phyloP scores from a whole-genome alignment of 2,888 invertebrate species.

The Cybosia mesomella region DNA sequence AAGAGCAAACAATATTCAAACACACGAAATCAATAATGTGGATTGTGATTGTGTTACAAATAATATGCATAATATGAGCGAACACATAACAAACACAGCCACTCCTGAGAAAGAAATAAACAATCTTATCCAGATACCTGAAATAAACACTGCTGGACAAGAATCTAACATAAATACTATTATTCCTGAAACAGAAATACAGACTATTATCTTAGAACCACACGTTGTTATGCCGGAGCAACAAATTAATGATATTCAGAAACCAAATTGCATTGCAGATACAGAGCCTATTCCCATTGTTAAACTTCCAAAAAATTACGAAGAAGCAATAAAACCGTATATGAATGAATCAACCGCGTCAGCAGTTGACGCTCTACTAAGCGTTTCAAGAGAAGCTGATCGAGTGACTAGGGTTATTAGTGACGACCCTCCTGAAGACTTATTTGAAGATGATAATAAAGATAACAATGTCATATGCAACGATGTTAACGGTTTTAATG shows the following conservation, averaged over 20 bases:
- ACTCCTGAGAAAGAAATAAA: not conserved
- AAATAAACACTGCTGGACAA: slow-evolving; percentile 2
- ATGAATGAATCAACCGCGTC: slow-evolving; percentile 81
- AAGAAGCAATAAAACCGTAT: slow-evolving; percentile 57
- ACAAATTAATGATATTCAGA: not conserved
- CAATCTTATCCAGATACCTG: not conserved
- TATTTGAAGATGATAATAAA: slow-evolving; percentile 81
- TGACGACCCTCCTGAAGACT: slow-evolving; percentile 79
- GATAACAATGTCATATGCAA: slow-evolving; percentile 53
- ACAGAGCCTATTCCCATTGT: slow-evolving; percentile 37
- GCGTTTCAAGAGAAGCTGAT: slow-evolving; percentile 79
- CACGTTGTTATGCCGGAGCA: slow-evolving; percentile 8
- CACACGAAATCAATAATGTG: not conserved
- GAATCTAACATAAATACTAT: not conserved
- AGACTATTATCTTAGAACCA: not conserved
- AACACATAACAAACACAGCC: not conserved
- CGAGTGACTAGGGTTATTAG: slow-evolving; percentile 77
- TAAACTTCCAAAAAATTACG: slow-evolving; percentile 46
- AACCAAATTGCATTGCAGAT: slow-evolving; percentile 14
- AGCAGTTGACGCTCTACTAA: slow-evolving; percentile 81
- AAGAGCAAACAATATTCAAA: not conserved
- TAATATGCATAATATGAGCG: not conserved
- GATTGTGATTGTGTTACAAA: not conserved
- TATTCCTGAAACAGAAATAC: not conserved
- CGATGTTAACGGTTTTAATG: slow-evolving; percentile 60